A percentile compares a stretch with the other conserved stretches of the same genome.
phyloP scores from a whole-genome alignment of 1,140 invertebrate genomes.

The Pinna nobilis region DNA sequence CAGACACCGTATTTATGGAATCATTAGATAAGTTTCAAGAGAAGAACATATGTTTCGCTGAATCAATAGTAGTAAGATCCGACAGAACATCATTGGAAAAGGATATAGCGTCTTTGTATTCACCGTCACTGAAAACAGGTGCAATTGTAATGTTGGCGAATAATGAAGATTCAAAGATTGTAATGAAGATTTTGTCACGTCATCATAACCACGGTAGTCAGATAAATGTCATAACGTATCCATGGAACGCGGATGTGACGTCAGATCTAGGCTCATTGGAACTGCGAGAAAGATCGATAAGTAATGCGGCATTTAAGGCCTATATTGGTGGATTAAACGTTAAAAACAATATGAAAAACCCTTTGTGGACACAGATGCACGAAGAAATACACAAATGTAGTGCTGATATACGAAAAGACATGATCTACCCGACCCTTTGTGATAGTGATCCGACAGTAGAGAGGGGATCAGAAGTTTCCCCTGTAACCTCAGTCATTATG shows the following conservation, averaged over 20 bases:
- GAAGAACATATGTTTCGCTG: constrained; percentile 6
- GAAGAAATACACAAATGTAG: constrained; percentile 29
- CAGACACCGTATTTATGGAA: too few species aligned
- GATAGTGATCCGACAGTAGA: constrained; percentile 2
- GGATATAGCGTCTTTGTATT: not conserved
- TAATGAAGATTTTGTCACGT: not conserved
- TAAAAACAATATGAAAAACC: not conserved
- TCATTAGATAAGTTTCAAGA: too few species aligned
- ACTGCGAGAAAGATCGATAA: not conserved
- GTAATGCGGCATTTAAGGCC: not conserved
- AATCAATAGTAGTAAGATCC: not conserved
- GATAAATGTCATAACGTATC: not conserved
- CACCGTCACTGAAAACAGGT: not conserved
- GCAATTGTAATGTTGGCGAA: constrained; percentile 20
- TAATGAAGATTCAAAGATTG: constrained; percentile 2
- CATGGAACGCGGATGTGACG: constrained; percentile 4
- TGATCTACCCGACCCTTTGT: constrained; percentile 29
- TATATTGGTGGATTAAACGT: not conserved
- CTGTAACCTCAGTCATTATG: constrained; percentile 1
- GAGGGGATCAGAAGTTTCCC: not conserved
- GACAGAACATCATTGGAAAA: not conserved
- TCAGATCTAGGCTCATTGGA: not conserved
- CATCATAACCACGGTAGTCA: constrained; percentile 6
- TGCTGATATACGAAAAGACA: not conserved
- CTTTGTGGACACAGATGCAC: constrained; percentile 10